These are phyloP conservation scores for Lamellibrachia satsuma DNA, from an alignment of 2,888 invertebrate genomes.

Conservation along the genomic window DNA sequence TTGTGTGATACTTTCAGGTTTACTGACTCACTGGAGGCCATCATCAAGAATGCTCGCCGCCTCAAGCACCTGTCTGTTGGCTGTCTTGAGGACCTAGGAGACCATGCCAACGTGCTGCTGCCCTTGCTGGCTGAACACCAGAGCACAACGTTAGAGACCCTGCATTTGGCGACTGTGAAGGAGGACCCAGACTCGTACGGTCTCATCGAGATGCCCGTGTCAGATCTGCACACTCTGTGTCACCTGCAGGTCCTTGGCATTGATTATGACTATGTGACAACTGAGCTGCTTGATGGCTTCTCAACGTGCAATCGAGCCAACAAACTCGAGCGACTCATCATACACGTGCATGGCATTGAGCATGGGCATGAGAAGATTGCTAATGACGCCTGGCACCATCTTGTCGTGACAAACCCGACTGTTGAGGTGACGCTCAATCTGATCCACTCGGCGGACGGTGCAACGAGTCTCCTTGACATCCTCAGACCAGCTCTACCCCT, in stretches of 20 bases:
- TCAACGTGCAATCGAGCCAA: conserved; percentile 44
- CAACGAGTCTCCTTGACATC: conserved; percentile 72
- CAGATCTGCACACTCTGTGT: conserved; percentile 72
- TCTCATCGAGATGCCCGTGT: conserved; percentile 70
- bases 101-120: conserved; percentile 66
- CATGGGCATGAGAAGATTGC: conserved; percentile 74
- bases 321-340: conserved; percentile 69
- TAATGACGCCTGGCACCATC: conserved; percentile 74
- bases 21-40: conserved; percentile 56
- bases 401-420: conserved; percentile 69
- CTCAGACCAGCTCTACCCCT: conserved; percentile 77
- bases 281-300: conserved; percentile 55
- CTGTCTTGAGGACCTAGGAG: conserved; percentile 70
- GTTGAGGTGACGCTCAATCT: conserved; percentile 73
- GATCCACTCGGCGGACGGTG: conserved; percentile 77
- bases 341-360: conserved; percentile 77
- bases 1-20: not conserved
- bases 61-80: conserved; percentile 70
- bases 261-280: conserved; percentile 63
- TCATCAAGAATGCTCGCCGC: conserved; percentile 67
- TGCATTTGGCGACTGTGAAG: conserved; percentile 79
- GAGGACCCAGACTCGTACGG: conserved; percentile 77
- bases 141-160: conserved; percentile 71
- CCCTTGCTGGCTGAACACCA: conserved; percentile 67
- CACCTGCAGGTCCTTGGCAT: conserved; percentile 72